Evolutionary conservation across 2,113 vertebrate genomes (phyloP), one percentile per base, ranked within the genome.

Genomic region (Lathamus discolor): DNA sequence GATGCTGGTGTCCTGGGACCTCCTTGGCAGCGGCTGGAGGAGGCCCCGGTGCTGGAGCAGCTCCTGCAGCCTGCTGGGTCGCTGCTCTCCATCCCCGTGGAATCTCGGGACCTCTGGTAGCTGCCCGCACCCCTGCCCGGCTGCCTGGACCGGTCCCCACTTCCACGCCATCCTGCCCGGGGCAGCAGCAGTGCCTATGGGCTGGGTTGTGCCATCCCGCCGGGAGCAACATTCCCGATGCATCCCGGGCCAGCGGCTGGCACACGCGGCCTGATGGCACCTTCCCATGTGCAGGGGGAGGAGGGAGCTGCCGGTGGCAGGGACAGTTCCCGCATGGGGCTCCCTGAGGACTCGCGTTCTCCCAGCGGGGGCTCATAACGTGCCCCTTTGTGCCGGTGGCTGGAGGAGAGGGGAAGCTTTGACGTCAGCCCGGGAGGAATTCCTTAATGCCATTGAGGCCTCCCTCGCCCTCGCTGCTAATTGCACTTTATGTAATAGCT

Each of bases 351-450:
- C 94, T 95, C 66, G 8, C 83, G 17, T 80, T 74, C 85, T 48
- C 44, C 63, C 61, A 23, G 74, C 17, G 35, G 51, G 79, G 80
- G 67, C 29, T 90, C 75, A 90, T 76, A 90, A 95, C 54, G 10
- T 93, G 72, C 89, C 92, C 91, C 84, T 95, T 96, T 96, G 96
- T 96, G 92, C 43, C 29, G 55, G 52, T 11, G 20, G 48, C 16
- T 6, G 76, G 77, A 68, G 94, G 83, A 68, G 94, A 96, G 93
- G 96, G 48, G 93, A 83, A 89, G 97, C 86, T 97, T 96, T 97
- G 94, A 97, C 97, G 96, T 97, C 97, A 97, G 75, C 72, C 72
- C 10, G 78, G 55, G 91, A 96, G 95, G 97, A 97, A 97, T 97
- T 97, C 95, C 97, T 97, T 95, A 95, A 97, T 96, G 96, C 96